These are phyloP conservation scores for Hippocampus kuda DNA, from an alignment of 2,797 vertebrate genomes.

Conservation along the genomic window DNA sequence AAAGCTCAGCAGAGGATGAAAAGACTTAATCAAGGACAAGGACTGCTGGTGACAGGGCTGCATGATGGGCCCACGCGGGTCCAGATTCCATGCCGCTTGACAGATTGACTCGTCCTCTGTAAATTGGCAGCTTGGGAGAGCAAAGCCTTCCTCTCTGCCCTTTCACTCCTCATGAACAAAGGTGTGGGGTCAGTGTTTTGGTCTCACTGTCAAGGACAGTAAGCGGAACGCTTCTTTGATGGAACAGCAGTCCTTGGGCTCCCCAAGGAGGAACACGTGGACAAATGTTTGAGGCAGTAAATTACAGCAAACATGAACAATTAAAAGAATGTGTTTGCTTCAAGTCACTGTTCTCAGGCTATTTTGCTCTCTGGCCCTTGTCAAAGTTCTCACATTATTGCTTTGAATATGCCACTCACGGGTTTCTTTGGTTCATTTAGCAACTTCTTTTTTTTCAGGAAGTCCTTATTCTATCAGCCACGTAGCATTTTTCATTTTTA, in stretches of 20 bases:
- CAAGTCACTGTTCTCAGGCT: constrained; percentile 13
- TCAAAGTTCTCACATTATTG: constrained; percentile 5
- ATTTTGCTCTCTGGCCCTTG: constrained; percentile 14
- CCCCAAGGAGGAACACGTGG: constrained; percentile 19
- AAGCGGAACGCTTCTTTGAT: background rate
- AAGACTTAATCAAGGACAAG: constrained; percentile 59
- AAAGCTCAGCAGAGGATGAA: constrained; percentile 49
- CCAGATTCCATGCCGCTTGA: constrained; percentile 46
- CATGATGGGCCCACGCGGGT: constrained; percentile 42
- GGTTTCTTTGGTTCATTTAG: constrained; percentile 9
- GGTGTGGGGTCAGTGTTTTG: constrained; percentile 33
- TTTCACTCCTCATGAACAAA: constrained; percentile 17
- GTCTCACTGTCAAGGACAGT: background rate
- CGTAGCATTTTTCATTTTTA: constrained; percentile 7
- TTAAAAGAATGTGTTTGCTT: constrained; percentile 23
- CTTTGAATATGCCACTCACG: background rate
- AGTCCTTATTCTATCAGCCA: constrained; percentile 14
- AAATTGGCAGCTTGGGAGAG: constrained; percentile 21
- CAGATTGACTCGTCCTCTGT: constrained; percentile 40
- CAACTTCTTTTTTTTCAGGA: constrained; percentile 6
- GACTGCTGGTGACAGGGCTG: constrained; percentile 43
- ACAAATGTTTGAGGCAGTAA: background rate
- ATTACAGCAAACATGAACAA: background rate
- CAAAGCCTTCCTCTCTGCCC: constrained; percentile 14
- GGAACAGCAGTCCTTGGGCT: background rate